A percentile compares a stretch with the other conserved stretches of the same genome.
Conservation (phyloP, 2,888 invertebrate genomes). For the Cotesia congregata region DNA sequence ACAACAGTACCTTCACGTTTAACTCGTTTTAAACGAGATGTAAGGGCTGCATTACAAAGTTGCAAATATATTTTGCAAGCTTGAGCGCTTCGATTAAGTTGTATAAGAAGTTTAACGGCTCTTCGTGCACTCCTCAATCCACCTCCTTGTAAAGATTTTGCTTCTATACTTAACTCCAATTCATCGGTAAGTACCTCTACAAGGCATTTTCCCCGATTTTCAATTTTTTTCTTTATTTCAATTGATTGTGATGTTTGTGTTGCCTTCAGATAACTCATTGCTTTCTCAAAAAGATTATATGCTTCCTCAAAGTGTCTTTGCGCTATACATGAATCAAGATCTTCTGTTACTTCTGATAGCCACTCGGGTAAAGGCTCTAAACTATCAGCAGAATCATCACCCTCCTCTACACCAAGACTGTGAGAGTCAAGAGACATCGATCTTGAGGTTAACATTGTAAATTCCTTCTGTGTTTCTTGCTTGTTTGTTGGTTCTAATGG, state of each 20-base stretch:
- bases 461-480: slow-evolving; percentile 47
- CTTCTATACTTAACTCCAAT: slow-evolving; percentile 87
- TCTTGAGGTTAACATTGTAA: slow-evolving; percentile 50
- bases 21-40: slow-evolving; percentile 84
- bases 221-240: slow-evolving; percentile 71
- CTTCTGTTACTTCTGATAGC: slow-evolving; percentile 92
- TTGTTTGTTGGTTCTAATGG: slow-evolving; percentile 64
- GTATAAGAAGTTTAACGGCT: slow-evolving; percentile 87
- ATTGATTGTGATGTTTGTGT: slow-evolving; percentile 68
- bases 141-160: slow-evolving; percentile 87
- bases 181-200: slow-evolving; percentile 92
- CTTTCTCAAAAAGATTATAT: slow-evolving; percentile 83
- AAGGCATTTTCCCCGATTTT: slow-evolving; percentile 77
- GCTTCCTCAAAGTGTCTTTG: slow-evolving; percentile 97
- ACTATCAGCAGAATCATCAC: slow-evolving; percentile 54
- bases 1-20: slow-evolving; percentile 85
- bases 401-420: slow-evolving; percentile 59
- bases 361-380: slow-evolving; percentile 80
- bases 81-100: slow-evolving; percentile 80
- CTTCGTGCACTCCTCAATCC: slow-evolving; percentile 88
- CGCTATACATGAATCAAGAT: slow-evolving; percentile 94
- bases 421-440: slow-evolving; percentile 65
- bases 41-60: slow-evolving; percentile 85
- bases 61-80: slow-evolving; percentile 87
- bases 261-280: slow-evolving; percentile 73